A percentile compares a stretch with the other conserved stretches of the same genome.
phyloP scores from a whole-genome alignment of 2,113 vertebrate species.

The Cryptotis parvus region DNA sequence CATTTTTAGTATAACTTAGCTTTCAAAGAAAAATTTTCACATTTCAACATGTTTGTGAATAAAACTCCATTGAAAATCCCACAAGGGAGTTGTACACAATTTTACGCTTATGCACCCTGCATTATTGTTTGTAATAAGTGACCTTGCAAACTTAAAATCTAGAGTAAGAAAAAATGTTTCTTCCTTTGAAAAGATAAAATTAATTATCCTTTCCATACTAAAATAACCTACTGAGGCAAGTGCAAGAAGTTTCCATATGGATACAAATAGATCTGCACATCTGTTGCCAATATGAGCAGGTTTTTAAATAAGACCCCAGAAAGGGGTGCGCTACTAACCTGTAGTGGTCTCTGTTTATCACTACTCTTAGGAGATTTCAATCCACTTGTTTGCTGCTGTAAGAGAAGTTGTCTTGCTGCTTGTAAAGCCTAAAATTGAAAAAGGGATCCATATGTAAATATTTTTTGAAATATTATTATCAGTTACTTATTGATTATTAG shows the following conservation, averaged over 20 bases:
- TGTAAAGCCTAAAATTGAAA: constrained; percentile 94
- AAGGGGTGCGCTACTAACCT: constrained; percentile 91
- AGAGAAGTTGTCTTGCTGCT: constrained; percentile 98
- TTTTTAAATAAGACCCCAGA: constrained; percentile 65
- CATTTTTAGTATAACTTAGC: constrained; percentile 52
- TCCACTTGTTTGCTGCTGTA: constrained; percentile 99
- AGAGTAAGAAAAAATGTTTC: constrained; percentile 60
- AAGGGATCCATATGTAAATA: constrained; percentile 69
- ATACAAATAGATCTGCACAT: fast-evolving
- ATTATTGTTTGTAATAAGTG: constrained; percentile 45
- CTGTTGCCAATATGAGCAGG: background rate
- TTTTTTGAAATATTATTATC: constrained; percentile 78
- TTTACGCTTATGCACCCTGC: constrained; percentile 21
- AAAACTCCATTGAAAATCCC: constrained; percentile 54
- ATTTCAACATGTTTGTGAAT: constrained; percentile 51
- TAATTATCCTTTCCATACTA: constrained; percentile 58
- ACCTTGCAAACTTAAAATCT: constrained; percentile 60
- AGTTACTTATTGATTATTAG: constrained; percentile 48
- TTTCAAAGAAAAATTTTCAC: constrained; percentile 67
- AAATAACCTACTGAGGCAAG: constrained; percentile 51
- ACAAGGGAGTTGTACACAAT: constrained; percentile 50
- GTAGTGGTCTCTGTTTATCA: constrained; percentile 99
- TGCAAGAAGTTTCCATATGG: background rate
- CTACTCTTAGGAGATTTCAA: constrained; percentile 99
- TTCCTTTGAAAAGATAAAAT: background rate